Evolutionary conservation across 64 coral and sea anemone genomes (phyloP), one percentile per base, ranked within the genome.

Genomic region (Montipora capricornis): DNA sequence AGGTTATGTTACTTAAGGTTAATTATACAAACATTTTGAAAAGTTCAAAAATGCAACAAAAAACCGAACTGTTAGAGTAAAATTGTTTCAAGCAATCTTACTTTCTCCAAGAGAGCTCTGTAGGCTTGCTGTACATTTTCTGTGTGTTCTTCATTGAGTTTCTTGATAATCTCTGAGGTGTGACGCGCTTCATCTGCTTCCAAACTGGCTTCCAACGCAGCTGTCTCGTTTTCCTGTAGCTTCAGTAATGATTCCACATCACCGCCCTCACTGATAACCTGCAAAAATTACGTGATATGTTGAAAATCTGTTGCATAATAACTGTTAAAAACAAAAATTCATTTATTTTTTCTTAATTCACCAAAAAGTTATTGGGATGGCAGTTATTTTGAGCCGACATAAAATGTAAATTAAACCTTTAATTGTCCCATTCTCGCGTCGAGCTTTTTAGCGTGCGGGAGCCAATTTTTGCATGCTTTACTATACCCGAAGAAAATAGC

Each of bases 51-150:
- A 57, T 2, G 53, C 1, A 57, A 57, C 6, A 6, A 11, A 57
- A 57, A 11, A 57, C 11, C 11, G 0, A 57, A 87, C 3, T 17
- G 20, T 26, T 10, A 22, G 8, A 20, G 7, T 20, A 57, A 16
- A 20, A 45, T 52, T 5, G 52, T 17, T 2, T 14, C 11, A 16
- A 16, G 1, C 17, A 52, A 59, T 89, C 75, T 44, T 47, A 99
- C 97, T 91, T 99, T 99, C 13, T 99, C 97, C 45, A 99, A 79
- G 14, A 99, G 66, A 47, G 61, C 89, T 87, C 85, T 99, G 73
- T 96, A 88, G 9, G 70, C 47, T 20, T 99, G 91, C 79, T 99
- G 95, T 4, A 99, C 89, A 4, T 96, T 89, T 17, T 96, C 83
- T 74, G 87, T 91, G 75, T 99, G 87, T n/a, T 96, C 89, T 53